Evolutionary conservation across 2,113 vertebrate species (phyloP), one percentile per base, ranked within the genome.

Genomic region (Muntiacus reevesi): DNA sequence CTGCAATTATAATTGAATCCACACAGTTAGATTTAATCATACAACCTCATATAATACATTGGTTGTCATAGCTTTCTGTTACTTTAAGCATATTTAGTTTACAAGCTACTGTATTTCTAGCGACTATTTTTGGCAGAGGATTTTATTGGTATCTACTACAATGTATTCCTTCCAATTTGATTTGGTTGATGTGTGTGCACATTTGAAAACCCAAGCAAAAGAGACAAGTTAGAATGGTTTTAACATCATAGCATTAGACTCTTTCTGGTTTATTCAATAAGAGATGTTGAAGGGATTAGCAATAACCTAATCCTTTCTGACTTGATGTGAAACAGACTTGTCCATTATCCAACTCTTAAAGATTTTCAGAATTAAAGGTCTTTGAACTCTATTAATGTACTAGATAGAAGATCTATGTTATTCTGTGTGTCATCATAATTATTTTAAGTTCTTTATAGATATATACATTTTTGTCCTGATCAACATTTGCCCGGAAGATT

Each of bases 1-100:
- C 97, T 99, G 98, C 96, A 98, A 98, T 98, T 98, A 97, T 98
- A 98, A 98, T 98, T 98, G 96, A 98, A 98, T 98, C 98, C 97
- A 98, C 95, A 98, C 98, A 97, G 91, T 96, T 96, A 97, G 97
- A 96, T 98, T 98, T 97, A 98, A 97, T 98, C 97, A 98, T 92
- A 96, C 96, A 98, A 96, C 88, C 95, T 97, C 96, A 97, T 98
- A 98, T 98, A 97, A 97, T 97, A 98, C 86, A 95, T 85, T 96
- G 89, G 93, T 98, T 98, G 92, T 96, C 96, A 96, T 78, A 98
- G 91, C 97, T 98, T 98, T 98, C 97, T 98, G 95, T 97, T 98
- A 98, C 98, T 98, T 87, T 98, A 98, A 98, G 97, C 89, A 94
- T 97, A 97, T 97, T 97, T 98, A 94, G 91, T 98, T 98, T 98